phyloP scores from a whole-genome alignment of 2,888 invertebrate species.

The Heliconius cydno region DNA sequence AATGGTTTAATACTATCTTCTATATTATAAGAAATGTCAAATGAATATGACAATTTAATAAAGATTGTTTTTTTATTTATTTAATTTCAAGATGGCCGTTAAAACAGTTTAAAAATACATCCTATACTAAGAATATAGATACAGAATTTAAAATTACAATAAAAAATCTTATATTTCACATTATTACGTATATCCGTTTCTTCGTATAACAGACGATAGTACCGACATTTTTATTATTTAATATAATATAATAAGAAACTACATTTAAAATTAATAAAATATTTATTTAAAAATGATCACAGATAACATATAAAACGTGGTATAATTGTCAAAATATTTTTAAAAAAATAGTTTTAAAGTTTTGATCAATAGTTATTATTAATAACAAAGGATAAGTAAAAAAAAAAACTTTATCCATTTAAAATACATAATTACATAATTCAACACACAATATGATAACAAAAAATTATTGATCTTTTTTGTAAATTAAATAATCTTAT shows the following conservation, averaged over 20 bases:
- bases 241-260: background rate
- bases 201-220: constrained; percentile 65
- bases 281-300: constrained; percentile 26
- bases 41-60: background rate
- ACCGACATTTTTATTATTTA: constrained; percentile 44
- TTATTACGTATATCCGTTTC: constrained; percentile 81
- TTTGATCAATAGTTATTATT: too few relatives aligned
- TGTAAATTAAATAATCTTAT: too few relatives aligned
- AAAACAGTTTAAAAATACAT: constrained; percentile 63
- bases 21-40: constrained; percentile 5
- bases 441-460: too few relatives aligned
- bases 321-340: constrained; percentile 4
- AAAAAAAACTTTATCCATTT: too few relatives aligned
- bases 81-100: constrained; percentile 42
- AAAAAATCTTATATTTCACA: constrained; percentile 62
- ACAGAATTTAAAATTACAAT: constrained; percentile 54
- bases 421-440: too few relatives aligned
- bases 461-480: too few relatives aligned
- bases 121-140: constrained; percentile 54
- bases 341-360: too few relatives aligned
- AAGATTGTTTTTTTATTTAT: constrained; percentile 21
- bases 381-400: too few relatives aligned
- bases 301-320: constrained; percentile 36
- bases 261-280: constrained; percentile 10
- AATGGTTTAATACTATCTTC: background rate